Evolutionary conservation across 2,888 invertebrate species (phyloP).

Genomic region (Gandaritis pyraliata): DNA sequence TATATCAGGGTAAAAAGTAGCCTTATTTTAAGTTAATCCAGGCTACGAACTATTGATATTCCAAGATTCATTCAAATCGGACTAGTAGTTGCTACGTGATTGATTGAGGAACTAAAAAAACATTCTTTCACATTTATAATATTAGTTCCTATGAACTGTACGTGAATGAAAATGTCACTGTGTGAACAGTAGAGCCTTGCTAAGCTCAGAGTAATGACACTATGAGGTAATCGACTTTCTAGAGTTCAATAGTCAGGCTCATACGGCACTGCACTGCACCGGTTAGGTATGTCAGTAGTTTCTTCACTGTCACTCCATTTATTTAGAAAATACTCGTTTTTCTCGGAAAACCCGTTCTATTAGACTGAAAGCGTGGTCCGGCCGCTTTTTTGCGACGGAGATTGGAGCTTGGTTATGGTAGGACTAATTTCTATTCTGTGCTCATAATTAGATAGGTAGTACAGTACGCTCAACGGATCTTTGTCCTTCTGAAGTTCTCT

Average conservation of each 20-base stretch:
- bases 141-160: too few relatives aligned
- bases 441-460: neutral
- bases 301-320: conserved; percentile 34
- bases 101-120: too few relatives aligned
- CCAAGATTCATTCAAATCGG: too few relatives aligned
- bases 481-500: too few relatives aligned
- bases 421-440: neutral
- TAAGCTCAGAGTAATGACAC: conserved; percentile 22
- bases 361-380: conserved; percentile 21
- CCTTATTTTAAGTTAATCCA: too few relatives aligned
- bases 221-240: conserved; percentile 41
- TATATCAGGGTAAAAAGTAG: too few relatives aligned
- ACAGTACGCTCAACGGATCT: too few relatives aligned
- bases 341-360: conserved; percentile 22
- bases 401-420: neutral
- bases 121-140: too few relatives aligned
- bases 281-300: conserved; percentile 36
- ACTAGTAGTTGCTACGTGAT: too few relatives aligned
- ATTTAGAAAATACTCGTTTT: conserved; percentile 35
- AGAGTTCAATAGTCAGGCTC: conserved; percentile 37
- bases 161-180: too few relatives aligned
- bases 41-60: too few relatives aligned
- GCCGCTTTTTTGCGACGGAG: conserved; percentile 16
- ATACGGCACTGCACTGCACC: conserved; percentile 32
- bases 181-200: neutral